These are phyloP conservation scores for Drosophila fungiperda DNA, from an alignment of 2,888 invertebrate genomes.

Conservation along the genomic window DNA sequence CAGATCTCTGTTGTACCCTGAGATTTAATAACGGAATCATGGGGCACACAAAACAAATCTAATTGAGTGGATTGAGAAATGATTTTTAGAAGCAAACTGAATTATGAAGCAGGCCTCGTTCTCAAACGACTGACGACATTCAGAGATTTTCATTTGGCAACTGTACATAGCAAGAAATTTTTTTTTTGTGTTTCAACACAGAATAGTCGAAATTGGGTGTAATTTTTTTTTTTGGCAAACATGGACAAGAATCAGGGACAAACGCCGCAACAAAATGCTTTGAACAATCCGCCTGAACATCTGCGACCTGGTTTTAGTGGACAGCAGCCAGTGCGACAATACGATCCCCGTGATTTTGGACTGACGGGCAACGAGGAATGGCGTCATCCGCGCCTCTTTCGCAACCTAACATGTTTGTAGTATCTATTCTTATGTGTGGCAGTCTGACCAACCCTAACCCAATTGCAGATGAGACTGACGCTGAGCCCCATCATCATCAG, in stretches of 20 bases:
- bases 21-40: neutral
- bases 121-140: neutral
- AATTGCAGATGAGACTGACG: conserved; percentile 48
- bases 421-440: neutral
- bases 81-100: neutral
- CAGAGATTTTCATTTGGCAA: conserved; percentile 21
- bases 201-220: conserved; percentile 6
- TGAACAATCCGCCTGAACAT: conserved; percentile 51
- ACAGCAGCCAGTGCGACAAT: conserved; percentile 34
- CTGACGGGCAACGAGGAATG: conserved; percentile 52
- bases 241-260: conserved; percentile 6
- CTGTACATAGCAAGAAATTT: neutral
- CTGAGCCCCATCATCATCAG: neutral
- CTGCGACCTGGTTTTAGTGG: conserved; percentile 44
- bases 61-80: neutral
- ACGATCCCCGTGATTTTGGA: conserved; percentile 50
- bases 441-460: neutral
- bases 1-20: neutral
- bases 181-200: conserved; percentile 23
- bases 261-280: conserved; percentile 26
- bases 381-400: conserved; percentile 55
- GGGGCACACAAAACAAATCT: neutral
- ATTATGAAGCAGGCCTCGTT: conserved; percentile 25
- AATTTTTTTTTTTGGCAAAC: neutral
- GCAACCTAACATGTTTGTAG: conserved; percentile 53